Base-by-base conservation (phyloP, 2,113 vertebrate species). In the Barbus barbus region DNA sequence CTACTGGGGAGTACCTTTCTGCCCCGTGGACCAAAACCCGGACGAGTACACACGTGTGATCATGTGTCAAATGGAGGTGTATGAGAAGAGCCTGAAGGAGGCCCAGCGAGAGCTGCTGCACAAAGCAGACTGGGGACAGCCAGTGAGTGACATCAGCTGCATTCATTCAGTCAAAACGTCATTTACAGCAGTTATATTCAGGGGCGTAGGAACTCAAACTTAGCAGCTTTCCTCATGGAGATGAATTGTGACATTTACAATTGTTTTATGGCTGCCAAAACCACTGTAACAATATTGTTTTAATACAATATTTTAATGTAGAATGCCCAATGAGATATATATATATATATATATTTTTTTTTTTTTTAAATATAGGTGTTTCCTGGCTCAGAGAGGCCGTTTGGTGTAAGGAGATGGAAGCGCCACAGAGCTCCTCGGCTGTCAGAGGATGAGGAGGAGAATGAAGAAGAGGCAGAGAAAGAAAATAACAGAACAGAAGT, bases 1-100 rank as follows among this genome's bases (percentile, higher is more conserved):
- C 92, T 98, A 97, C 83, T 99, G 98, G 98, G 98, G 98, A 48
- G 92, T 98, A 69, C 98, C 98, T 36, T 99, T 99, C 92, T 99
- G 97, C 87, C 98, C 98, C 2, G 92, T 91, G 83, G 97, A 97
- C 26, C 92, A 95, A 85, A 94, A 97, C 89, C 97, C 97, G 33
- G 96, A 97, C 86, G 85, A 90, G 36, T 99, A 99, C 92, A 98
- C 97, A 5, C 94, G 94, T 90, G 96, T 97, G 90, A 98, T 99
- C 92, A 85, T 98, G 84, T 95, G 96, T 89, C 98, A 99, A 92
- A 91, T 99, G 93, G 96, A 99, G 87, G 95, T 97, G 72, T 99
- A 97, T 61, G 94, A 97, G 90, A 96, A 96, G 91, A 97, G 94
- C 91, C 93, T 99, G 88, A 99, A 98, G 89, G 92, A 90, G 91